Conservation (phyloP, 2,888 invertebrate species). For the Lepidonotus clava region DNA sequence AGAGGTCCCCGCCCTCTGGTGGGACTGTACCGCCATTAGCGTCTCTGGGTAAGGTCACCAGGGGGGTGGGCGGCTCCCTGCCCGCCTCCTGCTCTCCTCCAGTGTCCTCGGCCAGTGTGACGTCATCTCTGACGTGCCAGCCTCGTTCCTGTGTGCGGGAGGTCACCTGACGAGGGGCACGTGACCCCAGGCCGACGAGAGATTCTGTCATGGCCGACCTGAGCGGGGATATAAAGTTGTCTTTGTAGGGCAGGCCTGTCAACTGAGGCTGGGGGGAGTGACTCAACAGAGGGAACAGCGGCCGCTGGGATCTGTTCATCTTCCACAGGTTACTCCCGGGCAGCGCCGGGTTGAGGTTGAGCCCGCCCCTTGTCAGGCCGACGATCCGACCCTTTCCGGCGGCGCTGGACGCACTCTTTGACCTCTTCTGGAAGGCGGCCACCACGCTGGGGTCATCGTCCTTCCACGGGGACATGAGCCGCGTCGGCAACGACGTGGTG, state of each 20-base stretch:
- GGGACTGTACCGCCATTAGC: background rate
- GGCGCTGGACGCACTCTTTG: background rate
- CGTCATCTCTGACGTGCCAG: background rate
- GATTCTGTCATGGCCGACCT: background rate
- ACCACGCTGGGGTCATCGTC: constrained; percentile 9
- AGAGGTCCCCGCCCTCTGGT: background rate
- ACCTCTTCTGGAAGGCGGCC: background rate
- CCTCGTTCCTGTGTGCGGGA: background rate
- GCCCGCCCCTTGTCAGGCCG: background rate
- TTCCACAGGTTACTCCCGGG: background rate
- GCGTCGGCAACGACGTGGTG: background rate
- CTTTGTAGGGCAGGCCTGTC: background rate
- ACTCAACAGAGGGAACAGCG: background rate
- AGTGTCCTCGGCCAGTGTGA: background rate
- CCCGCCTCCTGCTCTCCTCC: background rate
- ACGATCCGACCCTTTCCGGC: background rate
- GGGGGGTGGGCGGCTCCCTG: background rate
- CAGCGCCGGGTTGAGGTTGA: background rate
- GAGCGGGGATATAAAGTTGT: background rate
- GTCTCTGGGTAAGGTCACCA: background rate
- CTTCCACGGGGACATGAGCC: constrained; percentile 49
- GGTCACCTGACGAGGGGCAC: background rate
- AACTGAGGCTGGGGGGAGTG: background rate
- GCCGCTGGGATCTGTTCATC: background rate
- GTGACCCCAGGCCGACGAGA: background rate